Base-by-base conservation (phyloP, 1,140 invertebrate genomes). In the Drosophila ananassae region DNA sequence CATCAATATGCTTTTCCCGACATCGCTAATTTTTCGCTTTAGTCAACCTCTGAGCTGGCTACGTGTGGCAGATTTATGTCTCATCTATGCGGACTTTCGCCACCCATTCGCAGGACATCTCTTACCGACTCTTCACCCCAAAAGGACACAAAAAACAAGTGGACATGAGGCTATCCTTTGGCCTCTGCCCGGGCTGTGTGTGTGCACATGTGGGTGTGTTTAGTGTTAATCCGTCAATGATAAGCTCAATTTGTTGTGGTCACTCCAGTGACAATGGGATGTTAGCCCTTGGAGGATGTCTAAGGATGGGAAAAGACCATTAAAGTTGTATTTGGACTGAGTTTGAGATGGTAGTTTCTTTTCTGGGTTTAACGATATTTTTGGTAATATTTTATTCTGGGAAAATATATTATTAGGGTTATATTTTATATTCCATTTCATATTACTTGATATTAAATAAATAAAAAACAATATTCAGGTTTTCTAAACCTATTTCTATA, bases 221-320 rank as follows among this genome's bases (percentile, higher is more conserved):
- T 84, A 89, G 84, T 89, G 84, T 89, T 89, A 89, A 89, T 89
- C 84, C 84, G 84, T 89, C 84, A 89, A 89, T 89, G 84, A 89
- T 89, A 89, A 89, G 84, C 84, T 89, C 84, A 89, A 89, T 89
- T 89, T 89, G 84, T 80, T 89, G 84, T 85, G 84, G 84, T 89
- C 84, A 89, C 79, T 89, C 54, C 67, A 89, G 62, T 55, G 83
- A 83, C 83, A 83, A 89, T 82, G 75, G 68, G 74, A 64, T 46
- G 48, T 67, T 63, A 3, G 17, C 21, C 13, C 10, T 10, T 47
- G 52, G 44, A 2, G 39, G 2, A 9, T n/a, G 24, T 21, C 12
- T n/a, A 5, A 22, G 67, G 22, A 34, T 39, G 52, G 25, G 64
- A 69, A 78, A 79, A 73, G 46, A 52, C 75, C 75, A 87, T 87